Evolutionary conservation across 2,113 vertebrate species (phyloP), one percentile per base, ranked within the genome.

Genomic region (Actenoides hombroni): DNA sequence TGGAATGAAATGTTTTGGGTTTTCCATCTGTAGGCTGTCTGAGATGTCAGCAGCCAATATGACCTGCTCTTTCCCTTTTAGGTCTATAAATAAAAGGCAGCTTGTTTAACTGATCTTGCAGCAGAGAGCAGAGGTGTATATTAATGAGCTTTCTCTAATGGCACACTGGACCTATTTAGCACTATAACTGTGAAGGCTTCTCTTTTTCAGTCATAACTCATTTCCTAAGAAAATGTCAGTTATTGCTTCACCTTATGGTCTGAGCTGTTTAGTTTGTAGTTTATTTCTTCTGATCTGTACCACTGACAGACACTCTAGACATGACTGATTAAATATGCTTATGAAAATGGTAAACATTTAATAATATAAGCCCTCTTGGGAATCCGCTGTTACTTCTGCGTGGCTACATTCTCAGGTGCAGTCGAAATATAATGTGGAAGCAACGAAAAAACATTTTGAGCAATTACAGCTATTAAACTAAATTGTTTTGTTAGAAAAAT

Each of bases 161-260:
- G 95, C 92, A 98, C 98, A 99, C 98, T 98, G 97, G 97, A 85
- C 94, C 98, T 98, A 98, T 98, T 98, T 98, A 98, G 97, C 95
- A 75, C 88, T 63, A 49, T 2, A 70, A 95, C 97, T 97, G 94
- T 97, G 95, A 97, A 97, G 96, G 79, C 97, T 98, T 98, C 97
- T 98, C 97, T 96, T 96, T 97, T 96, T 98, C 97, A 98, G 98
- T 99, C 98, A 98, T 97, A 98, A 98, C 97, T 98, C 97, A 98
- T 98, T 99, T 99, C 98, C 98, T 97, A 97, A 92, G 97, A 97
- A 98, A 98, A 97, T 97, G 97, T 98, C 98, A 98, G 96, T 87
- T 93, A 84, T 81, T 93, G 91, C 97, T 96, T 93, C 77, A 87
- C 94, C 90, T 95, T 92, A 67, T 91, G 92, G 82, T 92, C 82